Conservation (phyloP, 2,797 vertebrate species). For the Spinus pinus region DNA sequence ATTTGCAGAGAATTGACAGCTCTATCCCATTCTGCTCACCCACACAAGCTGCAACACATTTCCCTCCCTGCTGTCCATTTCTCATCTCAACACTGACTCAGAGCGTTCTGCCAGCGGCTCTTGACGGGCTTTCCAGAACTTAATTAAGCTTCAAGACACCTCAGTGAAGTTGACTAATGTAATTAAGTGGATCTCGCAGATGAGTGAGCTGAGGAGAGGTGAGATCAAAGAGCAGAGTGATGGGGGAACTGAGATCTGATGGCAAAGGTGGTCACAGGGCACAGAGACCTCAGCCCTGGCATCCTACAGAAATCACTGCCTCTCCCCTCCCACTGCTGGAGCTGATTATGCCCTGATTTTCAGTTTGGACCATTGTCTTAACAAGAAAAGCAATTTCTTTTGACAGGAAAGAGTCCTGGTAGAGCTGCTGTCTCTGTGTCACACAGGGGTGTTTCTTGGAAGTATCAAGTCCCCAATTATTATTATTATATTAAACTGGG, state of each 20-base stretch:
- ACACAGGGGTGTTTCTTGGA: not conserved
- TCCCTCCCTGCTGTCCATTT: not conserved
- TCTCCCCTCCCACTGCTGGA: not conserved
- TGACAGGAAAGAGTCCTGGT: not conserved
- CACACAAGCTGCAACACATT: fast-evolving
- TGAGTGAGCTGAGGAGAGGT: constrained; percentile 15
- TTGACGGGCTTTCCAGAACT: constrained; percentile 1
- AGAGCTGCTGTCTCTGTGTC: not conserved
- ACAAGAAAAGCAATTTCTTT: not conserved
- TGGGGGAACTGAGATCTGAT: not conserved
- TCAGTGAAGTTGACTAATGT: constrained; percentile 45
- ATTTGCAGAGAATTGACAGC: fast-evolving
- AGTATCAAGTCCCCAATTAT: not conserved
- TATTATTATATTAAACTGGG: not conserved
- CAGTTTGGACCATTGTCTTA: not conserved
- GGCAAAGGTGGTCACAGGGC: not conserved
- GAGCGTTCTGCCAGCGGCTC: not conserved
- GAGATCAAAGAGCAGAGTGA: not conserved
- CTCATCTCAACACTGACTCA: not conserved
- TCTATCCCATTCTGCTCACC: fast-evolving
- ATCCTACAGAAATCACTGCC: not conserved
- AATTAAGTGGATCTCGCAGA: constrained; percentile 42
- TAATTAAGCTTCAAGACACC: constrained; percentile 53
- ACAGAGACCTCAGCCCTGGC: not conserved
- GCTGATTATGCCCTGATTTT: not conserved